Percentiles rank a stretch among this genome's conserved stretches.
phyloP scores from a whole-genome alignment of 1,140 invertebrate genomes.

The Caenorhabditis inopinata region DNA sequence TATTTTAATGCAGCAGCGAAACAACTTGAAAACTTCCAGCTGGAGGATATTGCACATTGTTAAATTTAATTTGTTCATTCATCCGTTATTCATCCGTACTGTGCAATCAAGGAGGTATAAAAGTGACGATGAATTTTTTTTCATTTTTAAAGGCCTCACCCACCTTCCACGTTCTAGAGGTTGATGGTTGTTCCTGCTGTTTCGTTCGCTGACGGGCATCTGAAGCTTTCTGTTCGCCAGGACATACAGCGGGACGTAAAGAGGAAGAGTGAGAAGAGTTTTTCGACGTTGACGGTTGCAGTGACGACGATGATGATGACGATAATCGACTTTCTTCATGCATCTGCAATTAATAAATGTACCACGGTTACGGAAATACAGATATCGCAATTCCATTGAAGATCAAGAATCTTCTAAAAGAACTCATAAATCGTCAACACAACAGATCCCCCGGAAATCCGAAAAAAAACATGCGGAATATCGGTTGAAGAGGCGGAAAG shows the following conservation, averaged over 20 bases:
- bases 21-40: no score
- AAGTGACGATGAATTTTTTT: no score
- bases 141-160: background rate
- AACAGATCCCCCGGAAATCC: background rate
- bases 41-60: no score
- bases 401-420: background rate
- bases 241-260: background rate
- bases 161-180: background rate
- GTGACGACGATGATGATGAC: slow-evolving; percentile 17
- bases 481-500: background rate
- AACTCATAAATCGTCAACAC: background rate
- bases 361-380: no score
- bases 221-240: background rate
- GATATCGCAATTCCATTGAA: background rate
- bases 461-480: background rate
- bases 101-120: no score
- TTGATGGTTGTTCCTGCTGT: background rate
- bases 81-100: no score
- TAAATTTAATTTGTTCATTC: no score
- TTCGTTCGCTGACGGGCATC: no score
- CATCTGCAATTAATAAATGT: background rate
- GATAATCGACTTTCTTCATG: slow-evolving; percentile 1
- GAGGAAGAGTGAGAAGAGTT: background rate
- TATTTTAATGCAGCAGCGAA: no score
- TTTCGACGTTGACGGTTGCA: background rate